These are phyloP conservation scores for Dolichopus griseipennis DNA, from an alignment of 2,888 invertebrate genomes.

Conservation along the genomic window DNA sequence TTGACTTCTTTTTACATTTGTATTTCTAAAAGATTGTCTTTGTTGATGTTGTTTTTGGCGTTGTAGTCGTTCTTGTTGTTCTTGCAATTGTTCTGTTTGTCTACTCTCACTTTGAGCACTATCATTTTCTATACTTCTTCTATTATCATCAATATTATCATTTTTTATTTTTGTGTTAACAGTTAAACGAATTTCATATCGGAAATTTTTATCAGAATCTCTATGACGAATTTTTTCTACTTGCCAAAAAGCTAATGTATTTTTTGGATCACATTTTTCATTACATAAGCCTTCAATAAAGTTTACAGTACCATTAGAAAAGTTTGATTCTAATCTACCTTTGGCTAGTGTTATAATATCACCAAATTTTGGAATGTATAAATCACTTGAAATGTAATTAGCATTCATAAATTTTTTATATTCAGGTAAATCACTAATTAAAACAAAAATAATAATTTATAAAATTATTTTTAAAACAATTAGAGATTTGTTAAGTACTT, in stretches of 20 bases:
- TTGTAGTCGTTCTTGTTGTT: not conserved
- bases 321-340: conserved; percentile 51
- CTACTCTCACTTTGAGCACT: not conserved
- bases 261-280: conserved; percentile 28
- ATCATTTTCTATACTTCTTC: not conserved
- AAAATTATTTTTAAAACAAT: not conserved
- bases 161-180: conserved; percentile 45
- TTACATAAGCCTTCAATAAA: conserved; percentile 46
- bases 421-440: conserved; percentile 28
- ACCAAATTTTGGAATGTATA: conserved; percentile 47
- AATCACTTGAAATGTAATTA: conserved; percentile 27
- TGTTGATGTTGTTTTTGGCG: conserved; percentile 32
- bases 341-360: conserved; percentile 57
- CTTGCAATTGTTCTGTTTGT: conserved; percentile 17
- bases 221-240: conserved; percentile 60
- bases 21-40: conserved; percentile 45
- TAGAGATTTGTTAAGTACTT: conserved; percentile 14
- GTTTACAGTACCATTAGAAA: conserved; percentile 44
- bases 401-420: conserved; percentile 36
- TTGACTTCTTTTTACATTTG: conserved; percentile 30
- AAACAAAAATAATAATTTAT: not conserved
- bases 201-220: conserved; percentile 46
- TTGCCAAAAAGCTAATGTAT: conserved; percentile 57
- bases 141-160: not conserved
- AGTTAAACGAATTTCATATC: conserved; percentile 60